Percentiles rank a stretch among this genome's conserved stretches.
Evolutionary conservation across 1,140 invertebrate species (phyloP).

Genomic region (Acromyrmex charruanus): DNA sequence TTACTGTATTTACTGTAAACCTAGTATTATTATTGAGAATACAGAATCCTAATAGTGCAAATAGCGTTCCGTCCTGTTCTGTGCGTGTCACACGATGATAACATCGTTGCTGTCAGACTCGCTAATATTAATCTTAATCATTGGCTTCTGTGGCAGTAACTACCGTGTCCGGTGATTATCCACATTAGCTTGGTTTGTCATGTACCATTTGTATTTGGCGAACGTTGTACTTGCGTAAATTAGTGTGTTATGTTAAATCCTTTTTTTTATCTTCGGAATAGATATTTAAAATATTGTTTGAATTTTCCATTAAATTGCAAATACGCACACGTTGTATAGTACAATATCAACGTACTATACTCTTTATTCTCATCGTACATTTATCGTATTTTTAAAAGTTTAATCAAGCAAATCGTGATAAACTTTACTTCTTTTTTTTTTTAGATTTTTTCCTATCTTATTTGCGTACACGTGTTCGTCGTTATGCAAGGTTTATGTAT

Average conservation of each 20-base stretch:
- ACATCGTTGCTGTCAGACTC: slow-evolving; percentile 62
- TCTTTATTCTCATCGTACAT: slow-evolving; percentile 26
- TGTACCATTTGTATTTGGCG: slow-evolving; percentile 56
- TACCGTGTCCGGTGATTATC: slow-evolving; percentile 63
- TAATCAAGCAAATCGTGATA: slow-evolving; percentile 45
- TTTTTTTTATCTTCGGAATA: neutral
- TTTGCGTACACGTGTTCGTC: slow-evolving; percentile 5
- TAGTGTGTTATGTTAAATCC: slow-evolving; percentile 15
- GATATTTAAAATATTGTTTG: slow-evolving; percentile 27
- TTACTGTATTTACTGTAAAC: neutral
- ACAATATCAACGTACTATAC: neutral
- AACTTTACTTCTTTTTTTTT: slow-evolving; percentile 27
- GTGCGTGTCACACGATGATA: slow-evolving; percentile 56
- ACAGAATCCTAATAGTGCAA: slow-evolving; percentile 47
- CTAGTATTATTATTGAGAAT: slow-evolving; percentile 25
- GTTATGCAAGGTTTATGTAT: slow-evolving; percentile 7
- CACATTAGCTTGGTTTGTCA: slow-evolving; percentile 61
- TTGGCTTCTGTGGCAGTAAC: slow-evolving; percentile 60
- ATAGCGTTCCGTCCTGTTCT: slow-evolving; percentile 32
- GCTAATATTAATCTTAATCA: slow-evolving; percentile 66
- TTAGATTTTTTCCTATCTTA: neutral
- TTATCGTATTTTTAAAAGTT: slow-evolving; percentile 54
- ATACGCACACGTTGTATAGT: neutral
- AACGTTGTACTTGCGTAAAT: slow-evolving; percentile 40
- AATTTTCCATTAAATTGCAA: slow-evolving; percentile 10